These are phyloP conservation scores for Melipona bicolor DNA, from an alignment of 2,888 invertebrate genomes.

Conservation along the genomic window DNA sequence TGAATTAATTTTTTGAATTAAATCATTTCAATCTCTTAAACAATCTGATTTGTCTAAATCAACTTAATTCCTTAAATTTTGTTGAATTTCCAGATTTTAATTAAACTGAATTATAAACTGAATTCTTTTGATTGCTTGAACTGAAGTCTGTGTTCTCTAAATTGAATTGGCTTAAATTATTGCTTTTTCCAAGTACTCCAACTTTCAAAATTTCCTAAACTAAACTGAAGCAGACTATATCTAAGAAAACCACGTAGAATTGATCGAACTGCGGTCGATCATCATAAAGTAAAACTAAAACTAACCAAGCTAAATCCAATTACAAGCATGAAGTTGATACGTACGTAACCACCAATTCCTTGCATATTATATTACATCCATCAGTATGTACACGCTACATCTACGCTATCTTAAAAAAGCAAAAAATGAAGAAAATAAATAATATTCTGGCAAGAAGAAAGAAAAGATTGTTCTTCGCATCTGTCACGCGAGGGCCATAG, in stretches of 20 bases:
- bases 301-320: not conserved
- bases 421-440: not conserved
- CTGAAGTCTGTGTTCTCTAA: no score
- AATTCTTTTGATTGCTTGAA: no score
- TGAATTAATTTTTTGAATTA: not conserved
- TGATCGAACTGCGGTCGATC: not conserved
- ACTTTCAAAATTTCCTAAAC: not conserved
- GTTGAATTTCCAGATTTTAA: no score
- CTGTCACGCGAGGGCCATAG: slow-evolving; percentile 1
- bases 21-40: no score
- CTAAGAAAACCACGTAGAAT: not conserved
- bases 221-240: not conserved
- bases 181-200: no score
- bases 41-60: not conserved
- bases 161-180: no score
- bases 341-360: not conserved
- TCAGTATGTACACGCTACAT: not conserved
- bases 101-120: no score
- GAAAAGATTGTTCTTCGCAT: not conserved
- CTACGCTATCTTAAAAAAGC: not conserved
- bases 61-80: not conserved
- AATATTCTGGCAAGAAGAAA: not conserved
- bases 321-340: not conserved
- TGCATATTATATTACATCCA: not conserved
- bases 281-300: not conserved